Percentiles rank a stretch among this genome's conserved stretches.
Evolutionary conservation across 2,797 vertebrate genomes (phyloP).

Genomic region (Sorex maritimensis): DNA sequence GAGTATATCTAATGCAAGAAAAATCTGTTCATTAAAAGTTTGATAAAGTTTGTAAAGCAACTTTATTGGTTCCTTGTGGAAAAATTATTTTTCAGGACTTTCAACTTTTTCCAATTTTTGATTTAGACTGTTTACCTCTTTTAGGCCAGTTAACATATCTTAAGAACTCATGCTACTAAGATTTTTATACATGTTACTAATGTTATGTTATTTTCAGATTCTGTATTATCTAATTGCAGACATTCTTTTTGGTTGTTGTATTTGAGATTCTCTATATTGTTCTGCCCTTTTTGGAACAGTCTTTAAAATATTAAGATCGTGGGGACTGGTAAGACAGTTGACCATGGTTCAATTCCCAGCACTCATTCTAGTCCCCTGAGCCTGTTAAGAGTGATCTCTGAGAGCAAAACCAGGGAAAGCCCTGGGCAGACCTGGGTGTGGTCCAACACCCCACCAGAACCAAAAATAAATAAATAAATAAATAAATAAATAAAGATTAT

Average conservation of each 20-base stretch:
- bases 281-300: neutral
- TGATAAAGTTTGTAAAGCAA: conserved; percentile 2
- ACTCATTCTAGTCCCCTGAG: too few species aligned
- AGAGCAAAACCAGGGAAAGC: too few species aligned
- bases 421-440: too few species aligned
- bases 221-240: neutral
- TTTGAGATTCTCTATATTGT: conserved; percentile 18
- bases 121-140: neutral
- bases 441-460: too few species aligned
- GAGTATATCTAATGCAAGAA: neutral
- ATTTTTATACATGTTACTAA: neutral
- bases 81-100: neutral
- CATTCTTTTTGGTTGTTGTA: neutral
- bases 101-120: conserved; percentile 6
- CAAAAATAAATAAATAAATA: too few species aligned
- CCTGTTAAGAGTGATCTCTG: too few species aligned
- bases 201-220: conserved; percentile 20
- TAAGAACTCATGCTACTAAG: neutral
- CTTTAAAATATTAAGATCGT: neutral
- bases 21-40: conserved; percentile 2
- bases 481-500: too few species aligned
- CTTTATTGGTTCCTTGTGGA: neutral
- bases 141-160: neutral
- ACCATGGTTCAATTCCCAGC: too few species aligned
- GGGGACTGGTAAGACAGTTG: too few species aligned